phyloP scores from a whole-genome alignment of 2,113 vertebrate species.

The Tringa solitaria region DNA sequence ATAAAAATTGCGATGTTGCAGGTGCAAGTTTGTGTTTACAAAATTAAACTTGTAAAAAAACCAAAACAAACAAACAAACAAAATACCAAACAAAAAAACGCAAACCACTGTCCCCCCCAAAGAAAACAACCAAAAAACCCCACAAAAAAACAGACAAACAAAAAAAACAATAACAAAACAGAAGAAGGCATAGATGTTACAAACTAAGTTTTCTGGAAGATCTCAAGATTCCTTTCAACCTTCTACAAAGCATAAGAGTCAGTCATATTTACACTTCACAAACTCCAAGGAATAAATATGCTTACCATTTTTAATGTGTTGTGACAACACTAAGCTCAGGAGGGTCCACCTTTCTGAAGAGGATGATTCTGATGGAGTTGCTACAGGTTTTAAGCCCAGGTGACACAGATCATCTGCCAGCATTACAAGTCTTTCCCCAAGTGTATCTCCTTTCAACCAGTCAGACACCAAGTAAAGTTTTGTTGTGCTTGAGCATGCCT shows the following conservation, averaged over 20 bases:
- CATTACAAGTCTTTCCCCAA: constrained; percentile 85
- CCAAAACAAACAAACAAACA: too few species aligned
- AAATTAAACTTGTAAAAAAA: neutral
- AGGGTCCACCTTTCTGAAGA: constrained; percentile 85
- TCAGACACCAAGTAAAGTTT: constrained; percentile 76
- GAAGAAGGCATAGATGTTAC: neutral
- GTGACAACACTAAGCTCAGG: constrained; percentile 88
- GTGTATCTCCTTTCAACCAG: constrained; percentile 89
- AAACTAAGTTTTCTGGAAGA: neutral
- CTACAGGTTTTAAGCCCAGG: constrained; percentile 57
- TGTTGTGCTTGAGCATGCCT: constrained; percentile 83
- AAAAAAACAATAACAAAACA: too few species aligned
- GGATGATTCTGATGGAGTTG: constrained; percentile 44
- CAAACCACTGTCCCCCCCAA: too few species aligned
- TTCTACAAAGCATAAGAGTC: fast-evolving
- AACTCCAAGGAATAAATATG: neutral
- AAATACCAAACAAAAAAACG: neutral
- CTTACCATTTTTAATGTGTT: constrained; percentile 84
- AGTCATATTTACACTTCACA: neutral
- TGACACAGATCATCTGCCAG: constrained; percentile 85
- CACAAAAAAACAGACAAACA: neutral
- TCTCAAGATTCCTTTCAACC: neutral
- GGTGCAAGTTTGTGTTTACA: neutral
- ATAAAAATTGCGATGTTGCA: neutral
- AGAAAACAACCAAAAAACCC: neutral